Percentiles rank a stretch among this genome's conserved stretches.
phyloP scores from a whole-genome alignment of 2,888 invertebrate genomes.

The Leuctra nigra region DNA sequence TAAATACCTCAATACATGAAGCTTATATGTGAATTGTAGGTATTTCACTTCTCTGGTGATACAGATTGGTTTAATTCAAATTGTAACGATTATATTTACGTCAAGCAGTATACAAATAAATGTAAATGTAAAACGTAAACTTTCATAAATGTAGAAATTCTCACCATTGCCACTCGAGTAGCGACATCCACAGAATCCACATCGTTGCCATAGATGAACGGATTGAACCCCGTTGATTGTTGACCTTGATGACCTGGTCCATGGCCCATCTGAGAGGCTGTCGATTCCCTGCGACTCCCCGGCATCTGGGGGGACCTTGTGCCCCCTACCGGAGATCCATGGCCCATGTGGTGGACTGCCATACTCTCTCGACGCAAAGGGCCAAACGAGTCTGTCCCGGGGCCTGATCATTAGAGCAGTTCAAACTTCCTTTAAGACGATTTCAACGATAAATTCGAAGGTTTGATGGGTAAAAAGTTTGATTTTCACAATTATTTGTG shows the following conservation, averaged over 20 bases:
- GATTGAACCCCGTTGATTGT: slow-evolving; percentile 53
- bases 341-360: not conserved
- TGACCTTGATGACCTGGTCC: slow-evolving; percentile 18
- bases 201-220: slow-evolving; percentile 88
- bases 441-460: too few species aligned
- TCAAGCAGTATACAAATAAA: too few species aligned
- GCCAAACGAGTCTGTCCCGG: not conserved
- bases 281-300: not conserved
- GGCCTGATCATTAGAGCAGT: not conserved
- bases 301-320: not conserved
- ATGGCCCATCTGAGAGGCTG: not conserved
- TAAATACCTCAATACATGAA: too few species aligned
- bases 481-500: too few species aligned
- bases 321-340: not conserved
- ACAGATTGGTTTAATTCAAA: too few species aligned
- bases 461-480: too few species aligned
- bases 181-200: slow-evolving; percentile 98
- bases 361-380: not conserved
- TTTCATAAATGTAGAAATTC: too few species aligned
- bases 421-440: too few species aligned
- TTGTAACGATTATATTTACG: too few species aligned
- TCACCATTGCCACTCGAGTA: slow-evolving; percentile 93
- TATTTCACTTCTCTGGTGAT: too few species aligned
- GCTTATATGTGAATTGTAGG: too few species aligned
- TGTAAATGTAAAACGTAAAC: too few species aligned